Conservation (phyloP, 2,113 vertebrate species). For the Alces alces region DNA sequence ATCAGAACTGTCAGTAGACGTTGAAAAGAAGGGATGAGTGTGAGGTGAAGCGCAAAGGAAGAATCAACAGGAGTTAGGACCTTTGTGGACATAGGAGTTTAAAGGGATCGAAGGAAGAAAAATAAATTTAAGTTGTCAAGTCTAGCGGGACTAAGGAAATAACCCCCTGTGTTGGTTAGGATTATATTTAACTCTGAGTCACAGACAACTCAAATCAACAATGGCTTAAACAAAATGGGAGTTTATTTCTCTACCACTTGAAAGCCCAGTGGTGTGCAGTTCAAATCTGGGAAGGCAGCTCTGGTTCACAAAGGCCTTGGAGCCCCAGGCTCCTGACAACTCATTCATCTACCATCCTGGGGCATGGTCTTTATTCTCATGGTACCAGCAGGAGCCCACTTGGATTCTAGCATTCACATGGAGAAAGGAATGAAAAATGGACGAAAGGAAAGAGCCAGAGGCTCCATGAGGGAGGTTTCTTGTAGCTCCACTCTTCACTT, state of each 20-base stretch:
- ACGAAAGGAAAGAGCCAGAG: background rate
- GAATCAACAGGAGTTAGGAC: background rate
- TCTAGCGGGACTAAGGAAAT: background rate
- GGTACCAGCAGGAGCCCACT: background rate
- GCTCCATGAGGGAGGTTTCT: background rate
- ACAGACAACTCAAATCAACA: background rate
- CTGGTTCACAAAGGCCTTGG: background rate
- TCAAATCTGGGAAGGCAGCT: background rate
- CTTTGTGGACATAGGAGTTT: background rate
- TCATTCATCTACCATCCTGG: background rate
- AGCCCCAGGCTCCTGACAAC: background rate
- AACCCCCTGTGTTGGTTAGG: background rate
- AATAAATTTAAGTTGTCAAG: background rate
- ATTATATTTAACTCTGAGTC: constrained; percentile 1
- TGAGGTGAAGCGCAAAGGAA: background rate
- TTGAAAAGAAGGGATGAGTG: background rate
- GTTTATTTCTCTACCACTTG: background rate
- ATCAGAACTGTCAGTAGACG: background rate
- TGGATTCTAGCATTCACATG: background rate
- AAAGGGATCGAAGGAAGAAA: background rate
- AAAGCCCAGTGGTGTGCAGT: background rate
- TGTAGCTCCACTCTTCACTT: background rate
- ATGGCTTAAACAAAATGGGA: background rate
- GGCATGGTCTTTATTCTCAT: background rate
- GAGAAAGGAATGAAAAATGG: background rate